Evolutionary conservation across 2,113 vertebrate species (phyloP), one percentile per base, ranked within the genome.

Genomic region (Chrysochloris asiatica): DNA sequence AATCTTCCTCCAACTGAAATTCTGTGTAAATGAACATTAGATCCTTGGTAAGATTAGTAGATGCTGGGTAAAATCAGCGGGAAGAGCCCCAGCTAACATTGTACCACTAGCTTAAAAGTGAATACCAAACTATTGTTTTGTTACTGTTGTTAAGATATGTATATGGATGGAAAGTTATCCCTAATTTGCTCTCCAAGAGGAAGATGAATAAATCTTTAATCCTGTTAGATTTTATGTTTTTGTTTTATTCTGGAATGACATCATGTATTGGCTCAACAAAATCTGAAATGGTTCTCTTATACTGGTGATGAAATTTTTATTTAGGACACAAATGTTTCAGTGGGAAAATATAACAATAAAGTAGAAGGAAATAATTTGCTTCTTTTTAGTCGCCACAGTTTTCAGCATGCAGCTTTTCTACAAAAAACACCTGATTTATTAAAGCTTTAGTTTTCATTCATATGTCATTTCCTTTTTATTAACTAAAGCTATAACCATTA

Each of bases 211-310:
- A 41, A 1, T 67, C 14, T 89, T 85, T 79, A 77, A 28, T 73
- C 11, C 11, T 86, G 6, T 91, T 86, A 79, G 6, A 45, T 73
- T 92, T 92, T 75, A 45, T 24, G 0, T 80, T 65, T 91, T 85
- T 45, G 33, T 88, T 54, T 36, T 93, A 86, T 83, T 89, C 84
- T 93, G 48, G 17, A 92, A 77, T 89, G 41, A 61, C 41, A 86
- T 50, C 59, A 76, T 38, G 10, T 67, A 38, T 82, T 71, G 81
- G 69, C 54, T 83, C 83, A 75, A 61, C 76, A 83, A 83, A 94
- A 84, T 48, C 38, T 45, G 45, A 48, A 83, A n/a, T 2, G 54
- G 26, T 78, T 87, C 61, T 80, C 26, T 12, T 88, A 10, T 4
- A 21, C 56, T 22, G 47, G 10, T 72, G 59, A 87, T 43, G 24